Evolutionary conservation across 2,113 vertebrate genomes (phyloP).

Genomic region (Catharus bicknelli): DNA sequence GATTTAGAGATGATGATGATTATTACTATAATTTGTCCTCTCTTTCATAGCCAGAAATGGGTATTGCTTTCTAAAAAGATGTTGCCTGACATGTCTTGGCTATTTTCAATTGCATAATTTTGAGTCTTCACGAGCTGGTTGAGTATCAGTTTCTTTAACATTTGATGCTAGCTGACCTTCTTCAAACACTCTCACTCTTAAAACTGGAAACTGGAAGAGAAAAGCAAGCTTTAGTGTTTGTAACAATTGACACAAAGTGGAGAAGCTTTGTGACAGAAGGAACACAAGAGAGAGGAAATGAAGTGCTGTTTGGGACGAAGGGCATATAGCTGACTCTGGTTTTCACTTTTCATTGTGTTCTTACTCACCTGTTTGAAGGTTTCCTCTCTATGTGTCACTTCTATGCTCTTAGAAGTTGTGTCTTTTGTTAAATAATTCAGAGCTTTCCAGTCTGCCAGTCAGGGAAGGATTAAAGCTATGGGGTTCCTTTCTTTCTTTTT

Average conservation of each 20-base stretch:
- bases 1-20: background rate
- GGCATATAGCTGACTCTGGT: conserved; percentile 19
- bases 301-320: conserved; percentile 24
- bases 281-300: background rate
- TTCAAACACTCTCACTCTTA: background rate
- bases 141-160: background rate
- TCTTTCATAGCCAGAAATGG: background rate
- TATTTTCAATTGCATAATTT: background rate
- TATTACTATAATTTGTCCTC: rapidly evolving
- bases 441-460: conserved; percentile 71
- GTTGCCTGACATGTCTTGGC: background rate
- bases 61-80: background rate
- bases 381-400: conserved; percentile 55
- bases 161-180: background rate
- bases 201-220: background rate
- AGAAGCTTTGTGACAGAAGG: background rate
- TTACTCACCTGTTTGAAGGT: conserved; percentile 73
- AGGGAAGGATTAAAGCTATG: conserved; percentile 73
- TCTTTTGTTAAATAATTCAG: conserved; percentile 85
- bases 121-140: background rate
- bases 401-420: conserved; percentile 75
- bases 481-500: too few species aligned
- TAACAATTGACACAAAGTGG: background rate
- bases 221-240: background rate
- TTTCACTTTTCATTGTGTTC: conserved; percentile 45